Evolutionary conservation across 2,888 invertebrate species (phyloP), one percentile per base, ranked within the genome.

Genomic region (Drosophila anomalata): DNA sequence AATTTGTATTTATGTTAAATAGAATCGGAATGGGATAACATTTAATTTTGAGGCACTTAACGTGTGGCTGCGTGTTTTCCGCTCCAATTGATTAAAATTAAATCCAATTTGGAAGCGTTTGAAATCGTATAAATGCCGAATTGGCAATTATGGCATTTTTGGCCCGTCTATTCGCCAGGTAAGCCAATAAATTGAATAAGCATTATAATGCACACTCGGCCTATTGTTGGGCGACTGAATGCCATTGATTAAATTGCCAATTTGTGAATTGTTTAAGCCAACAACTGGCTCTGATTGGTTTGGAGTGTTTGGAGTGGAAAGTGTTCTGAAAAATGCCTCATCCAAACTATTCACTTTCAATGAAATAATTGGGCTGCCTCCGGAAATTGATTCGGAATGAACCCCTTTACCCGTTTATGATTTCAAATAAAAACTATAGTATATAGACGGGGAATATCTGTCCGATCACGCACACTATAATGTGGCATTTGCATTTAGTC

Each of bases 401-500:
- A 17, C 17, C 17, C 17, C 17, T 17, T 1, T 17, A 17, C 24
- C 6, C 11, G n/a, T 4, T 9, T 26, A n/a, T 24, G 22, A 9
- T 53, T 11, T 36, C 4, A 17, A 41, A 41, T 41, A 41, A 17
- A 14, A 20, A 3, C 4, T 42, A 42, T 20, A 42, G 9, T 17
- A 42, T 9, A n/a, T 33, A 22, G 31, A 58, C 58, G 47, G 29
- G 60, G 14, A 11, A 17, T 47, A 7, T 11, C 22, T 42, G 48
- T 31, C 17, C 41, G 62, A 61, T 61, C 61, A 62, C 61, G 61
- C 61, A 62, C 41, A 9, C 12, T 22, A 41, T 33, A 48, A 66
- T 20, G 6, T 22, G 46, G 42, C 53, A 65, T 51, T 65, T 51
- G 66, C 52, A 53, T 41, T 65, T 62, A 61, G 62, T 36, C 62